phyloP scores from a whole-genome alignment of 2,113 vertebrate genomes.

The Cynopterus brachyotis region DNA sequence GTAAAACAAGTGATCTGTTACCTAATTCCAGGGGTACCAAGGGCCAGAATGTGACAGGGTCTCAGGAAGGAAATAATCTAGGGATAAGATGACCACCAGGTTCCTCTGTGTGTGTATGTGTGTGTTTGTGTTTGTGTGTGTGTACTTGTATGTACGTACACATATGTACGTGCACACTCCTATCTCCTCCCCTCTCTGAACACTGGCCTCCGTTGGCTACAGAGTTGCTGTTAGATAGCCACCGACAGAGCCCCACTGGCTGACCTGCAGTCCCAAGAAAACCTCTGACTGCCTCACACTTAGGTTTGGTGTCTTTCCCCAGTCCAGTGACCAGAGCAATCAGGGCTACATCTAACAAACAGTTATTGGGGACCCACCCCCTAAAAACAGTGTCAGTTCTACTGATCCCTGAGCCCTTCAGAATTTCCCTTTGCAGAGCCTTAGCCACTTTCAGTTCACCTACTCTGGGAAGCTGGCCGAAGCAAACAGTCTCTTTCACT shows the following conservation, averaged over 20 bases:
- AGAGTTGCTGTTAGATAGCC: neutral
- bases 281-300: neutral
- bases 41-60: neutral
- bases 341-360: neutral
- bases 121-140: too few species aligned
- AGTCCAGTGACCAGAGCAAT: neutral
- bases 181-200: neutral
- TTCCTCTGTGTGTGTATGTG: fast-evolving
- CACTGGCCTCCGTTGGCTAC: neutral
- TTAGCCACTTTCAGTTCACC: neutral
- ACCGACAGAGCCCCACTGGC: neutral
- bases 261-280: neutral
- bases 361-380: too few species aligned
- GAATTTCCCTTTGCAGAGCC: neutral
- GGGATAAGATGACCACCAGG: neutral
- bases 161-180: too few species aligned
- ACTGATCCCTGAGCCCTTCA: neutral
- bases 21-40: neutral
- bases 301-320: neutral
- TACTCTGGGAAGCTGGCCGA: neutral
- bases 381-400: neutral
- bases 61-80: neutral
- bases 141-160: too few species aligned
- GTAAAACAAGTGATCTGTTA: neutral
- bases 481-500: neutral